Base-by-base conservation (phyloP, 2,888 invertebrate genomes). In the Halocaridina rubra region DNA sequence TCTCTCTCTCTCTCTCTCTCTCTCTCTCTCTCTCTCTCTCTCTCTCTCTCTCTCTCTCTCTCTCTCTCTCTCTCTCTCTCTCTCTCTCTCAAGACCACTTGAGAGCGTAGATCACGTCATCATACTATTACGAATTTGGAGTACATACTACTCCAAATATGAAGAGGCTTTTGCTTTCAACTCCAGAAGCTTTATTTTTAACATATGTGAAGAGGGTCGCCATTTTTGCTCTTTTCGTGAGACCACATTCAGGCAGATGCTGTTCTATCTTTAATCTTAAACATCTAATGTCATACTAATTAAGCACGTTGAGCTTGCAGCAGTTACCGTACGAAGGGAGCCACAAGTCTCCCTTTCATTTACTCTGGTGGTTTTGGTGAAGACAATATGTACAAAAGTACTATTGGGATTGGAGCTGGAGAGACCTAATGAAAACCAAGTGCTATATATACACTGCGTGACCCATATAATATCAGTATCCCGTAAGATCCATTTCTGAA, bases 1-100 rank as follows among this genome's bases (percentile, higher is more conserved):
- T 61, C 61, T 61, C 61, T 61, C 61, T 61, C 61, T 61, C 61
- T 61, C 61, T 61, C 61, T 61, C 61, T 61, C 61, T 61, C 61
- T 61, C 61, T 61, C 61, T 61, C 61, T 61, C 61, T 61, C 61
- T n/a, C 61, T n/a, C n/a, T n/a, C n/a, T n/a, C n/a, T 61, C 61
- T n/a, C 61, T 61, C 61, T 61, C 61, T 61, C 61, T 61, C 61
- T 61, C 61, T 61, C 61, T 61, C 61, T 61, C 61, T 61, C 61
- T 61, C 61, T 61, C 61, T 61, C 61, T 61, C 61, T 61, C 61
- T 61, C 61, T 61, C 61, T 16, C 61, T 61, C 61, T 61, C 61
- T 61, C 61, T 61, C 61, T 61, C 61, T 16, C 64, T 13, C 64
- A 4, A 0, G 27, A 64, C 24, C 16, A 27, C 64, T 4, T 30